Evolutionary conservation across 1,140 invertebrate species (phyloP).

Genomic region (Sycobia sp.): DNA sequence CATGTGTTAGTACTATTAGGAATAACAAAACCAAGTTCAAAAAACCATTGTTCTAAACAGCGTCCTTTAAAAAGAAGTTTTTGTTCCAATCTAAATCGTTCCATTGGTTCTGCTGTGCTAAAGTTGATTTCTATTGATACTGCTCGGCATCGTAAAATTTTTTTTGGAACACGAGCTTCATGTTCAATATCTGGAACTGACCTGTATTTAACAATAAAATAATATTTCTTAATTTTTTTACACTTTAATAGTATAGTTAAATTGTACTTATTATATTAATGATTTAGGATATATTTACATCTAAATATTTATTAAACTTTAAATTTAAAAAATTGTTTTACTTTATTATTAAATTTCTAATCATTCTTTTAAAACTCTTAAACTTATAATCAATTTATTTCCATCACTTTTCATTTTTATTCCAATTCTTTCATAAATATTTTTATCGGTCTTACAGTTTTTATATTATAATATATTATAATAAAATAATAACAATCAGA

Average conservation of each 20-base stretch:
- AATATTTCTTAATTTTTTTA: neutral
- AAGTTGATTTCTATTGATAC: constrained; percentile 99
- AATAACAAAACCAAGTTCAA: constrained; percentile 99
- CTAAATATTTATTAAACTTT: neutral
- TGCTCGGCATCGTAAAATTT: constrained; percentile 92
- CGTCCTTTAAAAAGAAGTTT: constrained; percentile 82
- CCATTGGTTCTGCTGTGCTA: constrained; percentile 94
- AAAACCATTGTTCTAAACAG: constrained; percentile 96
- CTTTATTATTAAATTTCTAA: constrained; percentile 1
- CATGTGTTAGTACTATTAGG: constrained; percentile 99
- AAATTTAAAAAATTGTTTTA: neutral
- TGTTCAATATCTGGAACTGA: constrained; percentile 88
- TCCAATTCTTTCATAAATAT: too few relatives aligned
- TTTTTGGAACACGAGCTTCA: constrained; percentile 95
- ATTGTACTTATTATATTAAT: too few relatives aligned
- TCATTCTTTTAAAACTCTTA: constrained; percentile 21
- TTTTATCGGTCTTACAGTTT: too few relatives aligned
- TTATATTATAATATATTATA: too few relatives aligned
- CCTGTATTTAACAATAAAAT: constrained; percentile 50
- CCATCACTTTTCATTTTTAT: too few relatives aligned
- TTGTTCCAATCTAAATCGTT: constrained; percentile 96
- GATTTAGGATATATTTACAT: neutral
- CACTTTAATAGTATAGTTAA: neutral
- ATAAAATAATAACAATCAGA: too few relatives aligned
- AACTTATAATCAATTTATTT: too few relatives aligned